A percentile compares a stretch with the other conserved stretches of the same genome.
phyloP scores from a whole-genome alignment of 2,888 invertebrate genomes.

The Sesia apiformis region DNA sequence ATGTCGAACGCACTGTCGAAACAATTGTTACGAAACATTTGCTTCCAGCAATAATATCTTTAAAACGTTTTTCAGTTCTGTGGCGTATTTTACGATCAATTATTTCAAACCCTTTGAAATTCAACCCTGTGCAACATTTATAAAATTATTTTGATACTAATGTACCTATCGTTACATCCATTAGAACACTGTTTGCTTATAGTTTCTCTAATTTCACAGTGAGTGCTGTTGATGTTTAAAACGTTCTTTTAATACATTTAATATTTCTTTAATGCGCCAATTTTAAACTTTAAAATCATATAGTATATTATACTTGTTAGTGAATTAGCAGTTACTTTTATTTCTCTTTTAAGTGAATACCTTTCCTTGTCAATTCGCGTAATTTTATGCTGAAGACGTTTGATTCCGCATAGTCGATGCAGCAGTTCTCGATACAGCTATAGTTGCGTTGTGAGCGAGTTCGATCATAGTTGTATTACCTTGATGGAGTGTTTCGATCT shows the following conservation, averaged over 20 bases:
- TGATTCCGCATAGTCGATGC: slow-evolving; percentile 36
- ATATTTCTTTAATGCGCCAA: no score
- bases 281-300: no score
- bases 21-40: slow-evolving; percentile 44
- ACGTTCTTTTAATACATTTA: no score
- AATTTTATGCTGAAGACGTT: slow-evolving; percentile 22
- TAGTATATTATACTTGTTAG: no score
- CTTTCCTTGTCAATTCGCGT: background rate
- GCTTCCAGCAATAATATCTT: slow-evolving; percentile 40
- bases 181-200: no score
- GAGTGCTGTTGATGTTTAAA: no score
- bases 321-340: background rate
- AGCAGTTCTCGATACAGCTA: slow-evolving; percentile 8
- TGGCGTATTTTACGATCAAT: no score
- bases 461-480: slow-evolving; percentile 20
- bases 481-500: slow-evolving; percentile 20
- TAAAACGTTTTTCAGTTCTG: slow-evolving; percentile 34
- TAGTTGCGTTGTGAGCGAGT: slow-evolving; percentile 6
- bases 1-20: slow-evolving; percentile 51
- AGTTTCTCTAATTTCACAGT: no score
- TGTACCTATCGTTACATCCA: no score
- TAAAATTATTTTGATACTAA: no score
- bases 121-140: background rate
- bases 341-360: background rate
- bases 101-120: background rate